phyloP scores from a whole-genome alignment of 1,140 invertebrate genomes.

The Sycophila sp. region DNA sequence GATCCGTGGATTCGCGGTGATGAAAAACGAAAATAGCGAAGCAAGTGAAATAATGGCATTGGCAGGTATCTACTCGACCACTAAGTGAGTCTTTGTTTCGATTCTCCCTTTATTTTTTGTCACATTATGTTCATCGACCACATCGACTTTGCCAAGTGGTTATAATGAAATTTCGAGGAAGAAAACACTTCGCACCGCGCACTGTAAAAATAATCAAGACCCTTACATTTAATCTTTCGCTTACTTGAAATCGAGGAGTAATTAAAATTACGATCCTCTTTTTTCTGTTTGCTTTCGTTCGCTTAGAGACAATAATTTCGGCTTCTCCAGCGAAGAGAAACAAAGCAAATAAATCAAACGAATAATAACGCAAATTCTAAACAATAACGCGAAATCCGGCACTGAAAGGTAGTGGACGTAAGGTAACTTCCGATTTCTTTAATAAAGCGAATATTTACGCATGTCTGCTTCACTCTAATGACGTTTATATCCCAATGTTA shows the following conservation, averaged over 20 bases:
- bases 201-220: background rate
- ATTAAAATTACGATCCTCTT: too few species aligned
- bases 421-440: background rate
- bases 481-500: background rate
- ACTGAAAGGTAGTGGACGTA: background rate
- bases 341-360: conserved; percentile 2
- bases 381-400: background rate
- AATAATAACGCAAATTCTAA: background rate
- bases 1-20: background rate
- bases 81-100: background rate
- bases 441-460: background rate
- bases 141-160: background rate
- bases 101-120: background rate
- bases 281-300: too few species aligned
- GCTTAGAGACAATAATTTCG: conserved; percentile 9
- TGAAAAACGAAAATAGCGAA: too few species aligned
- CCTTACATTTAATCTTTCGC: background rate
- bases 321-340: background rate
- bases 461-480: background rate
- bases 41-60: background rate
- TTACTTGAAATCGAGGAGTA: too few species aligned
- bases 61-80: background rate
- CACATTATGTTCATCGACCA: too few species aligned
- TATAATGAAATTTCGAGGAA: background rate
- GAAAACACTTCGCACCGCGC: background rate